Conservation (phyloP, 2,113 vertebrate genomes). For the Scophthalmus maximus region DNA sequence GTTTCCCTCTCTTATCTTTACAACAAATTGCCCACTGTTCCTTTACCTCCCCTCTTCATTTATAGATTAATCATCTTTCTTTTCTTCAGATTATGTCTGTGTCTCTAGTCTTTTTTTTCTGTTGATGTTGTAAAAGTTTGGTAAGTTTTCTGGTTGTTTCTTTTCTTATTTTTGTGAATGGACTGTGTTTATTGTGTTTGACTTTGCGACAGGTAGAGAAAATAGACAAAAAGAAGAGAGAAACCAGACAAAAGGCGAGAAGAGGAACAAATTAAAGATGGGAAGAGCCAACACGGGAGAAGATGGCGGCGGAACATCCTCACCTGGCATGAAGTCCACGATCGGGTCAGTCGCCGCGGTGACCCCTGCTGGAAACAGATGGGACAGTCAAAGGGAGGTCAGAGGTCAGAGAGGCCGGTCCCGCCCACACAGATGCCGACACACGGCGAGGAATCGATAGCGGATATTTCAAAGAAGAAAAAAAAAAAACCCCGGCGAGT, state of each 20-base stretch:
- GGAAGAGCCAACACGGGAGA: slow-evolving; percentile 17
- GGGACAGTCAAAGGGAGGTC: slow-evolving; percentile 52
- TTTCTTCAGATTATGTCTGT: no score
- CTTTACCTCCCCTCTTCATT: no score
- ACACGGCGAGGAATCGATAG: slow-evolving; percentile 6
- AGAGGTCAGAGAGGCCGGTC: slow-evolving; percentile 47
- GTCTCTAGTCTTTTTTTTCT: no score
- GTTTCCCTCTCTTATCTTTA: no score
- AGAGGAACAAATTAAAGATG: neutral
- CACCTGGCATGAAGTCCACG: slow-evolving; percentile 69
- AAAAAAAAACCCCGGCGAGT: no score
- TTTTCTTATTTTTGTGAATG: no score
- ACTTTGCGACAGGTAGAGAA: neutral
- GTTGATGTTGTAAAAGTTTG: no score
- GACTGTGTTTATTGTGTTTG: neutral
- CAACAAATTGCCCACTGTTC: no score
- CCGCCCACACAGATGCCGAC: slow-evolving; percentile 50
- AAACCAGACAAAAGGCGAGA: no score
- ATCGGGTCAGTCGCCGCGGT: slow-evolving; percentile 15
- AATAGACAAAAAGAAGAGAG: neutral
- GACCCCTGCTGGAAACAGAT: slow-evolving; percentile 60
- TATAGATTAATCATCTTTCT: no score
- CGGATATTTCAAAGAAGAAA: no score
- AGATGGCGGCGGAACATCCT: slow-evolving; percentile 37
- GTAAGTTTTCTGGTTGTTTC: no score